Conservation (phyloP, 1,140 invertebrate species). For the Drosophila auraria region DNA sequence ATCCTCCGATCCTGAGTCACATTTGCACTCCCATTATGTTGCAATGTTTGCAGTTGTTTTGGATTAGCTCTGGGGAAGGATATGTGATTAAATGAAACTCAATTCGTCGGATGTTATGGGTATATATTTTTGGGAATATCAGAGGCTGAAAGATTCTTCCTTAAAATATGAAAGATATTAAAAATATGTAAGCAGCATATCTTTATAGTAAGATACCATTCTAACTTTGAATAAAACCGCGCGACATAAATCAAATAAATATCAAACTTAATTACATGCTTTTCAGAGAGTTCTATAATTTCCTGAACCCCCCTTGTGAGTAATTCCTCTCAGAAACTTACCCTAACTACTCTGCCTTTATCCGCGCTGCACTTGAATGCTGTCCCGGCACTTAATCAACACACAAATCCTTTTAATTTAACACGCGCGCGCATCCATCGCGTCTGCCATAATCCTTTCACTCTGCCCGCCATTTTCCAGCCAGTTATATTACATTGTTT, state of each 20-base stretch:
- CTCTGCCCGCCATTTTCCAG: slow-evolving; percentile 62
- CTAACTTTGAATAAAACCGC: too few species aligned
- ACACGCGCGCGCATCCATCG: slow-evolving; percentile 49
- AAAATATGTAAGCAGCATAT: background rate
- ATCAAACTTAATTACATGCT: background rate
- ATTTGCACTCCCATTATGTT: slow-evolving; percentile 41
- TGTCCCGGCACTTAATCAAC: slow-evolving; percentile 71
- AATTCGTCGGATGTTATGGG: background rate
- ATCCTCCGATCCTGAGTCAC: slow-evolving; percentile 11
- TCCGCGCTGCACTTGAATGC: slow-evolving; percentile 30
- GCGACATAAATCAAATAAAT: background rate
- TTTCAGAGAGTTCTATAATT: background rate
- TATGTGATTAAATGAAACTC: background rate
- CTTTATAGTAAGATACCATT: background rate
- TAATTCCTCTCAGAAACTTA: slow-evolving; percentile 5
- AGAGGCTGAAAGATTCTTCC: too few species aligned
- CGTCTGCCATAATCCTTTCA: slow-evolving; percentile 40
- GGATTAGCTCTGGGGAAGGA: slow-evolving; percentile 35
- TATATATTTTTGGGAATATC: background rate
- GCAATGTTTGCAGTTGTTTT: slow-evolving; percentile 53
- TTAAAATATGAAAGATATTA: too few species aligned
- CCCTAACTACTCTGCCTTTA: slow-evolving; percentile 3
- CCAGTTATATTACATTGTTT: background rate
- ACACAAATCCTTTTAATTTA: slow-evolving; percentile 82
- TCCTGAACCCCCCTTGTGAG: background rate